Percentiles rank a stretch among this genome's conserved stretches.
These are phyloP conservation scores for Paralichthys olivaceus DNA, from an alignment of 2,113 vertebrate genomes.

Conservation along the genomic window DNA sequence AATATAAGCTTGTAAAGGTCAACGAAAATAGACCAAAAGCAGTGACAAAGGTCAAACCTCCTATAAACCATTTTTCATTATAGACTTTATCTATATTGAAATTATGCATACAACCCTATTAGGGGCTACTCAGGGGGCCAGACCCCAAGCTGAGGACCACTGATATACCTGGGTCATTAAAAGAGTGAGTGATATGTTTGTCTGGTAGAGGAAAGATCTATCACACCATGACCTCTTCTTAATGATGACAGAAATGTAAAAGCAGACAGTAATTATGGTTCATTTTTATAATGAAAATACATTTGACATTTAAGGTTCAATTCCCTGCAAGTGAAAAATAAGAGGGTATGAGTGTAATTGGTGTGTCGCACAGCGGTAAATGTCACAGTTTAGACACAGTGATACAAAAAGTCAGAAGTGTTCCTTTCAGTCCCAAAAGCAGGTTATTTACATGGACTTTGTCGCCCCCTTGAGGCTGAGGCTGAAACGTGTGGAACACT, in stretches of 20 bases:
- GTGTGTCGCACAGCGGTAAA: slow-evolving; percentile 36
- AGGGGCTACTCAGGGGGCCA: too few species aligned
- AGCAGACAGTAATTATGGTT: slow-evolving; percentile 23
- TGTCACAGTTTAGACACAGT: slow-evolving; percentile 11
- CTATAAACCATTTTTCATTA: background rate
- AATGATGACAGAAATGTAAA: slow-evolving; percentile 3
- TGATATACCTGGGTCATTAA: background rate
- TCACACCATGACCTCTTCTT: background rate
- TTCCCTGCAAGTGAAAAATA: slow-evolving; percentile 17
- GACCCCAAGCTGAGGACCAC: slow-evolving; percentile 3
- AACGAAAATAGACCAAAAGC: background rate
- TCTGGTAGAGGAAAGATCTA: background rate
- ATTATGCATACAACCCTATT: background rate
- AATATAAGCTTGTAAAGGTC: background rate
- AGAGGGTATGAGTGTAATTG: slow-evolving; percentile 12
- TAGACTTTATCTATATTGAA: background rate
- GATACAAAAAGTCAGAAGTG: background rate
- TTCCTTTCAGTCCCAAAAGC: background rate
- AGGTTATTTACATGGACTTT: slow-evolving; percentile 35
- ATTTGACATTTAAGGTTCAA: slow-evolving; percentile 39
- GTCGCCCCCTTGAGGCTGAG: slow-evolving; percentile 55
- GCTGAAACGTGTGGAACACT: background rate
- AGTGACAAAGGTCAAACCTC: background rate
- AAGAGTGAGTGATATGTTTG: background rate
- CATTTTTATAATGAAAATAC: slow-evolving; percentile 26